phyloP scores from a whole-genome alignment of 2,888 invertebrate species.

The Osedax fenrisi region DNA sequence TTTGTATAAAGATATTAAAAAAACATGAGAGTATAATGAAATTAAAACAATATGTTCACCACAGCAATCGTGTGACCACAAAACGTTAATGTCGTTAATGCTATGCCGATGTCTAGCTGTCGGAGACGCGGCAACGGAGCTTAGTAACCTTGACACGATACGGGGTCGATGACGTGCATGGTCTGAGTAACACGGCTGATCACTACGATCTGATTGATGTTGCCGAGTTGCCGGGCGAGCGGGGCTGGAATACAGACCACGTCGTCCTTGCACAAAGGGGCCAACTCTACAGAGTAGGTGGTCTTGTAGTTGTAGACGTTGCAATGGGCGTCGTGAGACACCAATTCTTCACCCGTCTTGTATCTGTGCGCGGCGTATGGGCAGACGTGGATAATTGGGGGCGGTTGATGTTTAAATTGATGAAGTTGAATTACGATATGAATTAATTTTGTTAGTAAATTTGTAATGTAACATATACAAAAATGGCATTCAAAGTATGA shows the following conservation, averaged over 20 bases:
- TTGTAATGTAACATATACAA: too few species aligned
- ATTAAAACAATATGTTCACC: too few species aligned
- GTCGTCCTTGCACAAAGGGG: constrained; percentile 73
- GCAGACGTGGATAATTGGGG: constrained; percentile 7
- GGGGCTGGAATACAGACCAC: constrained; percentile 77
- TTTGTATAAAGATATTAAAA: too few species aligned
- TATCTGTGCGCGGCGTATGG: constrained; percentile 55
- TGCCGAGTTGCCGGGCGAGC: constrained; percentile 71
- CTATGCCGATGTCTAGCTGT: too few species aligned
- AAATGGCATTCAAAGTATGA: too few species aligned
- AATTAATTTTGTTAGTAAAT: too few species aligned
- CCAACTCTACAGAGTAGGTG: constrained; percentile 79
- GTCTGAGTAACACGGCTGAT: constrained; percentile 75
- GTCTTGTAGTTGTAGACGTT: constrained; percentile 93
- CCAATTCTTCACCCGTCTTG: constrained; percentile 79
- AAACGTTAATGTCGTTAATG: too few species aligned
- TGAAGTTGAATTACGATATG: too few species aligned
- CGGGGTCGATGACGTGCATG: constrained; percentile 82
- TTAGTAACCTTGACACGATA: constrained; percentile 49
- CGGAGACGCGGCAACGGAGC: too few species aligned
- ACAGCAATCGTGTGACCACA: too few species aligned
- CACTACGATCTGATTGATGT: constrained; percentile 74
- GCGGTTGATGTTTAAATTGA: too few species aligned
- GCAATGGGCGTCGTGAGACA: constrained; percentile 92
- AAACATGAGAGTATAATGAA: too few species aligned